Base-by-base conservation (phyloP, 2,888 invertebrate species). In the Scaeva pyrastri region DNA sequence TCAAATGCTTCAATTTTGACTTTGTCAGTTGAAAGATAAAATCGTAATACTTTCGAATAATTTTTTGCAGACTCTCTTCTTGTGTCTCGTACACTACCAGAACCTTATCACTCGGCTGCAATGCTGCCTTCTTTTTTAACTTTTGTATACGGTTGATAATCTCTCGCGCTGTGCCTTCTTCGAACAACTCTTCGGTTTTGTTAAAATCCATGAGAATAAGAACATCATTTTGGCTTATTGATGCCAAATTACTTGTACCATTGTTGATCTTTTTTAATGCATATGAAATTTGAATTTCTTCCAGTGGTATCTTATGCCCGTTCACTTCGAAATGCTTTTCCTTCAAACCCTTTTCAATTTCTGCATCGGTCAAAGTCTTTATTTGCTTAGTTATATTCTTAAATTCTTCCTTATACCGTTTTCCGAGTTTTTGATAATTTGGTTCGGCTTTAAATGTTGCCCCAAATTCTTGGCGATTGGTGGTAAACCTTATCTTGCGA, bases 81-180 rank as follows among this genome's bases (percentile, higher is more conserved):
- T 12, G 2, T 0, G 84, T 84, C 16, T 80, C 75, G 19, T 76
- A 84, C 14, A 68, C 75, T 1, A 84, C 75, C 26, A 79, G 1
- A 21, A 84, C 66, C 6, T 26, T 79, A 1, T 84, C 84, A 19
- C 97, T 96, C 0, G 98, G 98, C 3, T 97, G 96, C 56, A 98
- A 93, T 89, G 96, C 95, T 0, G 97, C 97, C 93, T 97, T 97
- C 93, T 99, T 99, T 73, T 98, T 93, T 36, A 99, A 93, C 91
- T 98, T 98, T 91, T 99, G 99, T 39, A 99, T 95, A 84, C 98
- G 94, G 91, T 98, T 99, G 82, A 98, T 96, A 41, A 98, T 95
- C 93, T 99, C 99, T 79, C 98, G 94, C 1, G 98, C 97, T 87
- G 96, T 94, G 7, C 98, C 98, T 94, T 99, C 98, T 90, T 98